These are phyloP conservation scores for Epistrophe eligans DNA, from an alignment of 2,888 invertebrate species.

Conservation along the genomic window DNA sequence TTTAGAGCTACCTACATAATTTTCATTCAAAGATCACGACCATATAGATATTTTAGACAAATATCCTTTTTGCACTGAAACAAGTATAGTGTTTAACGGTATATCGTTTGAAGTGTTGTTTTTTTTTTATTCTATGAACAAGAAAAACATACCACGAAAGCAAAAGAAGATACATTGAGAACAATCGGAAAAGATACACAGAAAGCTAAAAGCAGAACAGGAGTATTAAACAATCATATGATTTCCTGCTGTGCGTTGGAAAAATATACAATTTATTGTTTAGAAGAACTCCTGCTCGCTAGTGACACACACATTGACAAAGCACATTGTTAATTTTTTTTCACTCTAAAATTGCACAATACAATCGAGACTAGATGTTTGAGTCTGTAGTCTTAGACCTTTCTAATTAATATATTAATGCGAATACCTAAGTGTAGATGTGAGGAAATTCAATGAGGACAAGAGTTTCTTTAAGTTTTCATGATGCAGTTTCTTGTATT, in stretches of 20 bases:
- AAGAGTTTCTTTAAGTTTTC: conserved; percentile 31
- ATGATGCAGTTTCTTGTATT: conserved; percentile 8
- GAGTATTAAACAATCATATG: background rate
- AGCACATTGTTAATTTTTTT: background rate
- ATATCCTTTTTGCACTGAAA: background rate
- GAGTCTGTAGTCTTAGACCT: conserved; percentile 22
- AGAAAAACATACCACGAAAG: background rate
- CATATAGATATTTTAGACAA: background rate
- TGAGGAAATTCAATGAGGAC: conserved; percentile 32
- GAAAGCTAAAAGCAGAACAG: conserved; percentile 15
- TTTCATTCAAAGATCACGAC: background rate
- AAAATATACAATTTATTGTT: conserved; percentile 45
- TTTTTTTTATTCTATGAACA: conserved; percentile 19
- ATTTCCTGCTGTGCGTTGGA: conserved; percentile 57
- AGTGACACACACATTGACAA: conserved; percentile 16
- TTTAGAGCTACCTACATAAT: background rate
- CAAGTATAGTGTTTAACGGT: background rate
- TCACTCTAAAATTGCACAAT: conserved; percentile 45
- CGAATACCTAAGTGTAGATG: conserved; percentile 13
- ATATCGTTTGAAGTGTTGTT: background rate
- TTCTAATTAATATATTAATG: conserved; percentile 51
- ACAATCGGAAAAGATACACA: background rate
- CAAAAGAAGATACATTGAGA: background rate
- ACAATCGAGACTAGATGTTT: conserved; percentile 25
- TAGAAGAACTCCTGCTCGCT: conserved; percentile 11